Base-by-base conservation (phyloP, 2,113 vertebrate genomes). In the Menura novaehollandiae region DNA sequence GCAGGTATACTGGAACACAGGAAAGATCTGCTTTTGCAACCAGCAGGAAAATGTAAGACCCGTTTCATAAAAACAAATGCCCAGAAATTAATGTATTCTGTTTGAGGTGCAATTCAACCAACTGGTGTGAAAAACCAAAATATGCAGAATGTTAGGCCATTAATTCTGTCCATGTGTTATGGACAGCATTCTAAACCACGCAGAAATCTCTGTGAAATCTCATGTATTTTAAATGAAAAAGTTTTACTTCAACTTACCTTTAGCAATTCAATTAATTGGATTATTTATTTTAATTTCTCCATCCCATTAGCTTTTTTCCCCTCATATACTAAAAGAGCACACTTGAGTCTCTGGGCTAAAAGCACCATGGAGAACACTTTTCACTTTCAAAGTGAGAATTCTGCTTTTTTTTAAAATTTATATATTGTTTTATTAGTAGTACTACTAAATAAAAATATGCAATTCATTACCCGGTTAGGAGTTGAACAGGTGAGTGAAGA, bases 381-480 rank as follows among this genome's bases (percentile, higher is more conserved):
- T 85, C 39, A 53, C 5, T 85, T 72, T 24, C 30, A 18, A 78
- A 85, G 24, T 16, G 5, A 76, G 41, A 92, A 55, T 49, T 53
- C 23, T 66, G 24, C 15, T 46, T 56, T 35, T 73, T 46, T 8
- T 1, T 1, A 11, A 9, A 32, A n/a, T 20, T 58, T 72, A 23
- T 62, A 22, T 60, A 7, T n/a, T 47, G 28, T 49, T 83, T 86
- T 67, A 44, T 67, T 75, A 67, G 43, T 14, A 81, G 7, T 11
- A 60, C 14, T 63, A 55, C 35, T 43, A 21, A 33, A 43, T n/a
- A 53, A 85, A 91, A 79, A 74, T 5, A 75, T 10, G 24, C 12
- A 66, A 59, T 71, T 79, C 75, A 88, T 98, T 98, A 99, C 99
- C 98, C 95, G 98, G 95, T 96, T 96, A 91, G 98, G 94, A 78